These are phyloP conservation scores for Leucophenga montana DNA, from an alignment of 2,888 invertebrate species.

Conservation along the genomic window DNA sequence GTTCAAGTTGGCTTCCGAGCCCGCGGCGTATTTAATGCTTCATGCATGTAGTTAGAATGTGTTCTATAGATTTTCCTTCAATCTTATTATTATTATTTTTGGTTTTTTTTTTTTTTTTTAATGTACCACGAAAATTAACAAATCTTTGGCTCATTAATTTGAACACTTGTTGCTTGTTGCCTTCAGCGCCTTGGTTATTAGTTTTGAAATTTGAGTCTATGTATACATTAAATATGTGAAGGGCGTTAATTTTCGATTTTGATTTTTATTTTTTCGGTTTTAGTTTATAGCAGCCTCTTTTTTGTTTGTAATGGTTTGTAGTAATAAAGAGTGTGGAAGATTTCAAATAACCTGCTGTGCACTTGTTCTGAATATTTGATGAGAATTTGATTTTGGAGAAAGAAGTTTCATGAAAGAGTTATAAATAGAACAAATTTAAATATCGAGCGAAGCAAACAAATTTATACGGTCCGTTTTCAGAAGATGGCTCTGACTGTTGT, in stretches of 20 bases:
- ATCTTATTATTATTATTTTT: constrained; percentile 2
- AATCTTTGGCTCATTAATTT: constrained; percentile 64
- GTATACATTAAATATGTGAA: neutral
- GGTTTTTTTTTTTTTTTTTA: constrained; percentile 31
- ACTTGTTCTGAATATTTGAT: neutral
- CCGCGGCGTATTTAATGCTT: no score
- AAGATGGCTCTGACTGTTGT: no score
- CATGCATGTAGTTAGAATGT: no score
- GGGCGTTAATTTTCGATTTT: neutral
- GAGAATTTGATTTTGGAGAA: no score
- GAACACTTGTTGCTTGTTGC: constrained; percentile 53
- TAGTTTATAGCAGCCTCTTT: neutral
- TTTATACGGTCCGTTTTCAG: no score
- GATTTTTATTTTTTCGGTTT: no score
- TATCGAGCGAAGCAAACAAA: no score
- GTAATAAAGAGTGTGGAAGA: neutral
- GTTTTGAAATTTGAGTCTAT: neutral
- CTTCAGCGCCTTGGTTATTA: neutral
- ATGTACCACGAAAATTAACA: constrained; percentile 66
- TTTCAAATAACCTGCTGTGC: constrained; percentile 8
- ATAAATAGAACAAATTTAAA: no score
- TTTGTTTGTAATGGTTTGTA: neutral
- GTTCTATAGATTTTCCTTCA: no score
- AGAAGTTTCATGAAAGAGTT: no score
- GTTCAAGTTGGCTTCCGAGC: neutral